Percentiles rank a stretch among this genome's conserved stretches.
phyloP scores from a whole-genome alignment of 2,113 vertebrate genomes.

The Pygoscelis adeliae region DNA sequence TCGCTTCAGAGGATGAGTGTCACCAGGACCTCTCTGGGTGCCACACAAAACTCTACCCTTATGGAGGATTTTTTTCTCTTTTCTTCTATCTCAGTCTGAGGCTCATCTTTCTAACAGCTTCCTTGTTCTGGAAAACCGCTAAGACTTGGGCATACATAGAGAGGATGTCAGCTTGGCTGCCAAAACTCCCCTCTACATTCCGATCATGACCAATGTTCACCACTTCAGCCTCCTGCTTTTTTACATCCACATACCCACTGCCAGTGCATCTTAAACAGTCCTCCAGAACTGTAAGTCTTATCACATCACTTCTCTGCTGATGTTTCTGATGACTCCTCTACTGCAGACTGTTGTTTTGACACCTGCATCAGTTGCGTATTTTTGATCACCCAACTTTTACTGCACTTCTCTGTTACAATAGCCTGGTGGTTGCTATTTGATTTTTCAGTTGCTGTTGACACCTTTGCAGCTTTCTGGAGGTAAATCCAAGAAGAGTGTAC shows the following conservation, averaged over 20 bases:
- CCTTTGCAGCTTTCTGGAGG: background rate
- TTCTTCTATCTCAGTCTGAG: background rate
- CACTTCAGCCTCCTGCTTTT: background rate
- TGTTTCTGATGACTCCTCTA: background rate
- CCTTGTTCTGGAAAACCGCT: background rate
- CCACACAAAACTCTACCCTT: background rate
- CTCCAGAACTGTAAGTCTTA: background rate
- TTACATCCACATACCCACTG: background rate
- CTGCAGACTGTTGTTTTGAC: background rate
- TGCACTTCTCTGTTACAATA: background rate
- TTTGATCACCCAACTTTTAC: background rate
- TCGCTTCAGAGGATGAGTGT: background rate
- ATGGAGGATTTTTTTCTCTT: background rate
- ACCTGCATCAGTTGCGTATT: background rate
- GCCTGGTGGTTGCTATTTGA: background rate
- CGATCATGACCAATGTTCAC: background rate
- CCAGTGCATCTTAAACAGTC: background rate
- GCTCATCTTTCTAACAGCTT: background rate
- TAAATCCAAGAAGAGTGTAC: background rate
- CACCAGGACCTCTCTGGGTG: background rate
- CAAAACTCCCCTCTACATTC: background rate
- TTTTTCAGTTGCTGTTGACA: background rate
- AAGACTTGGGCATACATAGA: background rate
- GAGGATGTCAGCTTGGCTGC: background rate
- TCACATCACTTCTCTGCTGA: background rate